phyloP scores from a whole-genome alignment of 1,140 invertebrate genomes.

The Panulirus ornatus region DNA sequence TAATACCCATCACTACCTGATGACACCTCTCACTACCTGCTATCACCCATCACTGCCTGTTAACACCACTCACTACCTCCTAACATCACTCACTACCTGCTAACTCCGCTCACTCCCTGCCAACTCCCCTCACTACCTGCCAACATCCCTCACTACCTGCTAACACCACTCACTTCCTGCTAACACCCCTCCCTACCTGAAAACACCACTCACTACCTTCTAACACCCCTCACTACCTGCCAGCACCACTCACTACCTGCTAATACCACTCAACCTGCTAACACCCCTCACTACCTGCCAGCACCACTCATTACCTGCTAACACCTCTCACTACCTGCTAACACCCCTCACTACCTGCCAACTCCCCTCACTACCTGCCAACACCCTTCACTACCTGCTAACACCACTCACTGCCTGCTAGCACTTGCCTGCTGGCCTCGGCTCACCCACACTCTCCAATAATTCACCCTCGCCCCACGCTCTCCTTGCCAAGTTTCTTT shows the following conservation, averaged over 20 bases:
- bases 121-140: background rate
- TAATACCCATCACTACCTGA: background rate
- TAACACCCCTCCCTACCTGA: too few relatives aligned
- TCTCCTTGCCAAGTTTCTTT: background rate
- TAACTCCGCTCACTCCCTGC: background rate
- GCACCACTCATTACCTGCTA: background rate
- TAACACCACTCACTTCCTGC: background rate
- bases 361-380: background rate
- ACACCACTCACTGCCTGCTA: background rate
- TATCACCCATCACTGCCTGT: background rate
- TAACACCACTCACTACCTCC: background rate
- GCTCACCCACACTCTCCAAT: background rate
- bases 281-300: background rate
- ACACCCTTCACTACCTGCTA: background rate
- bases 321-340: background rate
- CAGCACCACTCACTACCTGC: too few relatives aligned
- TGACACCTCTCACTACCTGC: background rate
- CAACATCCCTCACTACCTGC: background rate
- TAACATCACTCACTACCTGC: background rate
- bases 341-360: background rate
- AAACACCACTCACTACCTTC: too few relatives aligned
- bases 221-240: too few relatives aligned
- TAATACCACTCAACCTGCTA: too few relatives aligned
- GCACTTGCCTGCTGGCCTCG: background rate
- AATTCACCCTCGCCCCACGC: too few relatives aligned